A percentile compares a stretch with the other conserved stretches of the same genome.
phyloP scores from a whole-genome alignment of 2,113 vertebrate species.

The Taxidea taxus region DNA sequence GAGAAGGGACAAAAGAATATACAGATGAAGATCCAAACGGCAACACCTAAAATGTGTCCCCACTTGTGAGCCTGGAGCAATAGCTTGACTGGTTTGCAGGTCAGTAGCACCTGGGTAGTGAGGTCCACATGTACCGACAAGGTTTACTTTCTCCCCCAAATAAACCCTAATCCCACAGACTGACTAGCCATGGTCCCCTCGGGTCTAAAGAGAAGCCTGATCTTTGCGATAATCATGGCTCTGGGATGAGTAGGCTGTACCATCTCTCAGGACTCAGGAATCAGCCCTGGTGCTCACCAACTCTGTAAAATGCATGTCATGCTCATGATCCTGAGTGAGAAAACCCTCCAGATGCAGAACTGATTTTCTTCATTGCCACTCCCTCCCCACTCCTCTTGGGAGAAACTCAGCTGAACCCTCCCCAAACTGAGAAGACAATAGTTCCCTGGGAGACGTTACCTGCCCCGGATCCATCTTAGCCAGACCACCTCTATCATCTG shows the following conservation, averaged over 20 bases:
- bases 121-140: not conserved
- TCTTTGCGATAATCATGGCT: not conserved
- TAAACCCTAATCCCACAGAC: not conserved
- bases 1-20: not conserved
- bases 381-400: not conserved
- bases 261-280: not conserved
- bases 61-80: not conserved
- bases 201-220: not conserved
- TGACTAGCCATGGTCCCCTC: not conserved
- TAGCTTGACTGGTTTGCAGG: not conserved
- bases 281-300: not conserved
- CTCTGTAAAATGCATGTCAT: not conserved
- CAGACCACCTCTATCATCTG: not conserved
- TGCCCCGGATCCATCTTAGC: not conserved
- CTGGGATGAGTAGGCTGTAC: too few species aligned
- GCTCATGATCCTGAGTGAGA: not conserved
- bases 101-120: not conserved
- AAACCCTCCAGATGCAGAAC: not conserved
- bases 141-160: not conserved
- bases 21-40: not conserved
- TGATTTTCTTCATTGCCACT: not conserved
- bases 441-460: not conserved
- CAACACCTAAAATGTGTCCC: not conserved
- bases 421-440: not conserved
- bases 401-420: not conserved